Conservation (phyloP, 37 sponge, comb jelly and placozoan genomes). For the Spongilla lacustris region DNA sequence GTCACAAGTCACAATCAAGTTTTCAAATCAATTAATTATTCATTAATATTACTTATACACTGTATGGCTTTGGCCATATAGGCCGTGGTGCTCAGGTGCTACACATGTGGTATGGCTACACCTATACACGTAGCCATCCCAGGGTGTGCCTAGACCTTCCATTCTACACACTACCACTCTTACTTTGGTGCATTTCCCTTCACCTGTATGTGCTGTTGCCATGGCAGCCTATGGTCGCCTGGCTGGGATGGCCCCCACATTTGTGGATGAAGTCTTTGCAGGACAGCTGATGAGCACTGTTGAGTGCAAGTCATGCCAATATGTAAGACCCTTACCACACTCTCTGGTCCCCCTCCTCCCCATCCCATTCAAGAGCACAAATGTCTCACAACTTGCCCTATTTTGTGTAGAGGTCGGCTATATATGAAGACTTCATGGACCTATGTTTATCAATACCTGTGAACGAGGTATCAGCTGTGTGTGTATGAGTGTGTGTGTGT, state of each 20-base stretch:
- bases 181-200: neutral
- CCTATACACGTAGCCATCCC: too few relatives aligned
- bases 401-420: slow-evolving; percentile 1
- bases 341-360: neutral
- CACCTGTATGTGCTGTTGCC: neutral
- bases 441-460: slow-evolving; percentile 77
- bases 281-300: slow-evolving; percentile 80
- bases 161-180: neutral
- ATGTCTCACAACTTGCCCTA: too few relatives aligned
- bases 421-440: slow-evolving; percentile 81
- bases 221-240: slow-evolving; percentile 53
- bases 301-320: slow-evolving; percentile 56
- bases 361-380: slow-evolving; percentile 13
- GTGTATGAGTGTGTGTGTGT: neutral
- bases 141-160: too few relatives aligned
- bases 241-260: slow-evolving; percentile 46
- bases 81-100: too few relatives aligned
- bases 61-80: too few relatives aligned
- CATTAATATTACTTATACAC: too few relatives aligned
- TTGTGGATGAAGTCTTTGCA: slow-evolving; percentile 90
- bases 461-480: slow-evolving; percentile 47
- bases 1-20: too few relatives aligned
- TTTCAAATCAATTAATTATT: too few relatives aligned
- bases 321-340: slow-evolving; percentile 41
- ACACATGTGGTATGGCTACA: too few relatives aligned